Evolutionary conservation across 2,113 vertebrate species (phyloP), one percentile per base, ranked within the genome.

Genomic region (Ciconia stormi): DNA sequence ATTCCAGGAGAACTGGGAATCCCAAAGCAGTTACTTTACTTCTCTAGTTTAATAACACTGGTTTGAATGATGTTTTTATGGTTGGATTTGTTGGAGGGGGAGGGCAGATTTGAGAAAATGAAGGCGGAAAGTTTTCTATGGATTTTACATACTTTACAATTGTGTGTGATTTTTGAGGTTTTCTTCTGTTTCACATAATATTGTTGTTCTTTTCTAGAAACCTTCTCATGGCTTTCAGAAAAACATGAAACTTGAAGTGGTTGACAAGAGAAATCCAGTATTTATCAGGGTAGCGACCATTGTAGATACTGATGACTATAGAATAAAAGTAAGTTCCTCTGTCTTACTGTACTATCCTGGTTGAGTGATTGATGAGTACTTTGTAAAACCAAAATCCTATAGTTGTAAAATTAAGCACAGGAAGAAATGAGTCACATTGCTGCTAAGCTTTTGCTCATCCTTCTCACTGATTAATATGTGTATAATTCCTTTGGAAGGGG

Each of bases 211-310:
- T 58, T 74, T 95, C 36, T 94, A 99, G 99, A 99, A 98, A 97
- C 98, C 99, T 84, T 97, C 97, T 65, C 99, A 99, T 87, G 98
- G 98, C 95, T 99, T 99, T 97, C 98, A 99, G 97, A 98, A 97
- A 87, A 98, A 98, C 71, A 98, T 98, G 98, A 99, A 98, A 93
- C 96, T 99, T 93, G 98, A 99, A 95, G 98, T 97, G 16, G 98
- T 99, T 93, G 99, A 99, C 96, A 98, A 98, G 95, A 98, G 99
- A 96, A 99, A 99, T 74, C 98, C 99, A n/a, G 19, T 98, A 80
- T 98, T 99, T 90, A 97, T 99, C 90, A 98, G 99, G 96, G 99
- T 99, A 90, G 98, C 98, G 74, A 98, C 98, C 7, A 97, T 99
- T 55, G 97, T 98, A 87, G 98, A 99, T 82, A 98, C 98, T 1